Base-by-base conservation (phyloP, 2,113 vertebrate genomes). In the Rana temporaria region DNA sequence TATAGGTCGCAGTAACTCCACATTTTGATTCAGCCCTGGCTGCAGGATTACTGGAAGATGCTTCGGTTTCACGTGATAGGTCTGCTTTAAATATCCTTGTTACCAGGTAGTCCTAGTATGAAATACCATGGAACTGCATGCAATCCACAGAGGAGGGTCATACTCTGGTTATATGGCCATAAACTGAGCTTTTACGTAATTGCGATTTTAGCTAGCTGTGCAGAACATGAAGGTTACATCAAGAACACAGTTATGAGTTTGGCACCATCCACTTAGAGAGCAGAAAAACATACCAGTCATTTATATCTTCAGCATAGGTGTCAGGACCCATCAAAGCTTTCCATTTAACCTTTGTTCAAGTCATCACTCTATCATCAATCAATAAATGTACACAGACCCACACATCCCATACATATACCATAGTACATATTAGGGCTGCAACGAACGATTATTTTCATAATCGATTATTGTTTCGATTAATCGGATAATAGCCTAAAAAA, bases 211-310 rank as follows among this genome's bases (percentile, higher is more conserved):
- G 18, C 53, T 24, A 52, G 22, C 70, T 30, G 69, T 30, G 69
- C 69, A 17, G 4, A 19, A 72, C 18, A 11, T 57, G 70, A 72
- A 72, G 70, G 70, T 72, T n/a, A 72, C 53, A 56, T 30, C 42
- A 57, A 57, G 70, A 57, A n/a, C 70, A 72, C 70, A 72, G 55
- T 56, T 8, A 56, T 22, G 53, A 22, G 52, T 17, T 72, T 72
- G 42, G 70, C 53, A 32, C 22, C 0, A 18, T 22, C 15, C 1
- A 20, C 42, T 7, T 52, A 71, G 34, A 8, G 34, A 38, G 53
- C 68, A 71, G 42, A 53, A 26, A 24, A 15, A 70, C 11, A 60
- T 9, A 70, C 22, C 52, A 55, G 22, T 26, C 52, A 18, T 60
- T 72, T 72, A 30, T 56, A 24, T 72, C 53, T 56, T 57, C 6